Percentiles rank a stretch among this genome's conserved stretches.
These are phyloP conservation scores for Dolichopus griseipennis DNA, from an alignment of 2,888 invertebrate genomes.

Conservation along the genomic window DNA sequence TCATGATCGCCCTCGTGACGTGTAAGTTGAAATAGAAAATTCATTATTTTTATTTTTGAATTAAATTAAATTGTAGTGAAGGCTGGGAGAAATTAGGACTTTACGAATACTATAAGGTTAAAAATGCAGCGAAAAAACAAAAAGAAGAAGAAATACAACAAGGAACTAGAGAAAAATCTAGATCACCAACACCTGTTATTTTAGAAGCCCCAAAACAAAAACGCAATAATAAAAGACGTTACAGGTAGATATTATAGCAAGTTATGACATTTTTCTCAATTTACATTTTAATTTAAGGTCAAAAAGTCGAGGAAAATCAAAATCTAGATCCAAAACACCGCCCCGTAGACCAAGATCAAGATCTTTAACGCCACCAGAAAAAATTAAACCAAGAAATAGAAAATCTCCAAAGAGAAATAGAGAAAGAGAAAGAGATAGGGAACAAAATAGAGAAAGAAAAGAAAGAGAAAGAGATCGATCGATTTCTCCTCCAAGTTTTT, in stretches of 20 bases:
- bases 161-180: slow-evolving; percentile 62
- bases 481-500: slow-evolving; percentile 61
- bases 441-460: slow-evolving; percentile 31
- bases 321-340: background rate
- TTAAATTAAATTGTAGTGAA: slow-evolving; percentile 52
- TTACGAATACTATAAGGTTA: slow-evolving; percentile 96
- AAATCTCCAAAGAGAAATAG: slow-evolving; percentile 43
- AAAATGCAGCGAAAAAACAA: slow-evolving; percentile 79
- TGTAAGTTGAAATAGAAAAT: slow-evolving; percentile 46
- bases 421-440: slow-evolving; percentile 24
- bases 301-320: slow-evolving; percentile 48
- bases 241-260: too few relatives aligned
- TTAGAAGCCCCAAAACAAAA: slow-evolving; percentile 54
- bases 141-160: slow-evolving; percentile 74
- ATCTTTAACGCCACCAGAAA: slow-evolving; percentile 42
- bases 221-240: slow-evolving; percentile 50
- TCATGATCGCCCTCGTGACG: slow-evolving; percentile 90
- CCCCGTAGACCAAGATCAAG: slow-evolving; percentile 11
- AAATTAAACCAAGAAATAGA: slow-evolving; percentile 30
- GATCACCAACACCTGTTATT: slow-evolving; percentile 72
- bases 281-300: slow-evolving; percentile 32
- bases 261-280: background rate
- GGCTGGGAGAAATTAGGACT: slow-evolving; percentile 98
- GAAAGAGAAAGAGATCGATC: slow-evolving; percentile 46
- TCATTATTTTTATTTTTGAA: slow-evolving; percentile 14